Evolutionary conservation across 2,797 vertebrate species (phyloP).

Genomic region (Acrocephalus scirpaceus): DNA sequence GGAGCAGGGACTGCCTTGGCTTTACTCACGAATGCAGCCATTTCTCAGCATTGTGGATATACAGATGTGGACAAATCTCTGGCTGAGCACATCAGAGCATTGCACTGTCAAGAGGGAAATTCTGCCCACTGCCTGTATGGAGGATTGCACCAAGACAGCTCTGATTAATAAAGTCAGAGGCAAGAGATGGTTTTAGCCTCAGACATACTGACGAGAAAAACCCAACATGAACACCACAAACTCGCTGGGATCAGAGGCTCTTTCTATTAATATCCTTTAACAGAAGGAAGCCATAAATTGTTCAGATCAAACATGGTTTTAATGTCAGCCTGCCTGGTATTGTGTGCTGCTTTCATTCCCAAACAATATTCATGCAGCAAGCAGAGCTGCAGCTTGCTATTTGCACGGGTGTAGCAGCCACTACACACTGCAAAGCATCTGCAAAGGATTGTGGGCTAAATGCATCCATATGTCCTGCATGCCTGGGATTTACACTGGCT

Average conservation of each 20-base stretch:
- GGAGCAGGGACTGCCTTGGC: neutral
- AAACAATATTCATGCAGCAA: conserved; percentile 9
- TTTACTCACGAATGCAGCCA: neutral
- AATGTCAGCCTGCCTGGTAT: neutral
- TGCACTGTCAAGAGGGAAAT: neutral
- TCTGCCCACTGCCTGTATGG: neutral
- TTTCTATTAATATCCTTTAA: conserved; percentile 42
- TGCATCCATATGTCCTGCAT: conserved; percentile 65
- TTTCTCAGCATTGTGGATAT: neutral
- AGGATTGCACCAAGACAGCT: neutral
- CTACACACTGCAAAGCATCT: conserved; percentile 51
- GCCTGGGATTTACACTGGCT: conserved; percentile 48
- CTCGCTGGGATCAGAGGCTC: neutral
- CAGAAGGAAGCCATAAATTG: conserved; percentile 51
- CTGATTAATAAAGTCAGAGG: neutral
- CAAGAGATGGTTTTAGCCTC: neutral
- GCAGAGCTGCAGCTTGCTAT: conserved; percentile 14
- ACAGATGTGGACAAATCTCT: neutral
- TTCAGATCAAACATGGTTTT: conserved; percentile 15
- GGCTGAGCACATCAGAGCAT: neutral
- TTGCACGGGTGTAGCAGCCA: conserved; percentile 43
- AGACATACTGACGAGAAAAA: neutral
- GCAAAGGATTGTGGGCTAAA: conserved; percentile 69
- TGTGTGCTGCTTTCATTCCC: conserved; percentile 13
- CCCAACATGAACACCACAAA: neutral